A percentile compares a stretch with the other conserved stretches of the same genome.
Evolutionary conservation across 2,888 invertebrate genomes (phyloP).

Genomic region (Ophraella communa): DNA sequence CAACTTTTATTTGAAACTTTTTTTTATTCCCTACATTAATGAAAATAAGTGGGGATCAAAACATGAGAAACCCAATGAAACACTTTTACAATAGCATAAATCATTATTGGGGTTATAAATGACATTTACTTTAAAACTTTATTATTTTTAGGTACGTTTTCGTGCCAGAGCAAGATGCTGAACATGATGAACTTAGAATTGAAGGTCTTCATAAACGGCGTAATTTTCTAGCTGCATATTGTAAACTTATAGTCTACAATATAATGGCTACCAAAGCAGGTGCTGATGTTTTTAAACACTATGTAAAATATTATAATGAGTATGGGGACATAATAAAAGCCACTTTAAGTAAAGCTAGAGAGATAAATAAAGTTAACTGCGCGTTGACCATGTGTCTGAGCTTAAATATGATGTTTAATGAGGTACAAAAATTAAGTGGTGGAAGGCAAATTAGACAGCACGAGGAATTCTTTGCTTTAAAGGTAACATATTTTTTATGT

Average conservation of each 20-base stretch:
- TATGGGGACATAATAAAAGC: slow-evolving; percentile 99
- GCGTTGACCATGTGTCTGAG: slow-evolving; percentile 93
- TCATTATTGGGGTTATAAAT: background rate
- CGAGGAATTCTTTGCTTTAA: slow-evolving; percentile 88
- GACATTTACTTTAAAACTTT: too few species aligned
- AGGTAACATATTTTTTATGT: too few species aligned
- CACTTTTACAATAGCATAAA: too few species aligned
- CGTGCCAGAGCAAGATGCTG: slow-evolving; percentile 86
- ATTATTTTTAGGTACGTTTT: slow-evolving; percentile 73
- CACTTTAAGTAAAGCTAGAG: slow-evolving; percentile 94
- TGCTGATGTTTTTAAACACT: slow-evolving; percentile 95
- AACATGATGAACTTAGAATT: slow-evolving; percentile 95
- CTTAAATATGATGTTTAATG: slow-evolving; percentile 86
- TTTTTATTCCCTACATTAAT: too few species aligned
- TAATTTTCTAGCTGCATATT: slow-evolving; percentile 95
- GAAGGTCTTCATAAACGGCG: slow-evolving; percentile 96
- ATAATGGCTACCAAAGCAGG: slow-evolving; percentile 82
- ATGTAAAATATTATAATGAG: slow-evolving; percentile 97
- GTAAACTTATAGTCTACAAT: slow-evolving; percentile 97
- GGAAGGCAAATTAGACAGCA: slow-evolving; percentile 56
- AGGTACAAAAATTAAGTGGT: slow-evolving; percentile 63
- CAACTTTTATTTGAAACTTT: too few species aligned
- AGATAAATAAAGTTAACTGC: slow-evolving; percentile 96
- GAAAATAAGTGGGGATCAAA: too few species aligned
- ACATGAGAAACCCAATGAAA: too few species aligned